A percentile compares a stretch with the other conserved stretches of the same genome.
Evolutionary conservation across 2,888 invertebrate species (phyloP).

Genomic region (Notodonta dromedarius): DNA sequence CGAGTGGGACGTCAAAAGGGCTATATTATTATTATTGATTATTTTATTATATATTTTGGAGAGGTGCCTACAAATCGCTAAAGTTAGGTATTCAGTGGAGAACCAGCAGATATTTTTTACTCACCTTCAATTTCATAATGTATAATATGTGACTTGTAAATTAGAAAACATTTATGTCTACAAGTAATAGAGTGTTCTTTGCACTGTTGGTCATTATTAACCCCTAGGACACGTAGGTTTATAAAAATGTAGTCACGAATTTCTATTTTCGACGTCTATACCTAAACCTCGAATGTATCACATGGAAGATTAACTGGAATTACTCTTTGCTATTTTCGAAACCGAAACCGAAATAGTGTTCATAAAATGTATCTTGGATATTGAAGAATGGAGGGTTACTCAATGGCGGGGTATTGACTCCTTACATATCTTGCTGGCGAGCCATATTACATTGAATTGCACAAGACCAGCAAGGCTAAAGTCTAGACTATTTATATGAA

Average conservation of each 20-base stretch:
- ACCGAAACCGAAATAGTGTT: not conserved
- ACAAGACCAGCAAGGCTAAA: too few species aligned
- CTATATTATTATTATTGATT: too few species aligned
- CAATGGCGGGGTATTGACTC: not conserved
- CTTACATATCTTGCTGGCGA: not conserved
- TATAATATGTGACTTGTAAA: too few species aligned
- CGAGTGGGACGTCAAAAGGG: too few species aligned
- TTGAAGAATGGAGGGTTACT: slow-evolving; percentile 4
- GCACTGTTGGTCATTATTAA: not conserved
- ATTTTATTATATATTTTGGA: too few species aligned
- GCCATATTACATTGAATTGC: too few species aligned
- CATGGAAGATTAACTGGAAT: slow-evolving; percentile 1
- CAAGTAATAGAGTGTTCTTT: not conserved
- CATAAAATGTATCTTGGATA: not conserved
- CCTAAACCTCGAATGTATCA: not conserved
- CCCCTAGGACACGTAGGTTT: not conserved
- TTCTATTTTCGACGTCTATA: not conserved
- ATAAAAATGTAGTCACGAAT: not conserved
- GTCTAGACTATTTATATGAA: too few species aligned
- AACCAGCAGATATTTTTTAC: too few species aligned
- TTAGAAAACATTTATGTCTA: not conserved
- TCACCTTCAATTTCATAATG: too few species aligned
- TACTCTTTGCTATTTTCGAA: not conserved
- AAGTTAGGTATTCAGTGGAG: too few species aligned
- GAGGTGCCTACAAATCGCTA: too few species aligned